Evolutionary conservation across 2,113 vertebrate species (phyloP).

Genomic region (Odocoileus virginianus): DNA sequence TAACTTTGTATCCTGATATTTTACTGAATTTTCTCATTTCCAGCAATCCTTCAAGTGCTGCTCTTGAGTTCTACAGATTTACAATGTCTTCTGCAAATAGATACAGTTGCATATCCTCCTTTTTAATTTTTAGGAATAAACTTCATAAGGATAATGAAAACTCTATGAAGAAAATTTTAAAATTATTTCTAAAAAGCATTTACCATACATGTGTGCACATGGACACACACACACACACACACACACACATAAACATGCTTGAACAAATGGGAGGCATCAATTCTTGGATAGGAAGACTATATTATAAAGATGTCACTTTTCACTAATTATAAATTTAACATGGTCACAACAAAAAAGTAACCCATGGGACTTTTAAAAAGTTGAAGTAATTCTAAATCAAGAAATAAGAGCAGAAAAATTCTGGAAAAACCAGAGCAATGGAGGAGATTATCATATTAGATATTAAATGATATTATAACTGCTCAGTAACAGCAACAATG

Average conservation of each 20-base stretch:
- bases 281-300: not conserved
- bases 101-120: not conserved
- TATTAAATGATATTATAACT: not conserved
- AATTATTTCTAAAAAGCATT: not conserved
- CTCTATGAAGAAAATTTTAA: not conserved
- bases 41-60: not conserved
- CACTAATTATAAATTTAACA: not conserved
- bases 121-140: not conserved
- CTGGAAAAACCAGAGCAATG: not conserved
- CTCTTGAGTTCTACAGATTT: not conserved
- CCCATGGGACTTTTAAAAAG: not conserved
- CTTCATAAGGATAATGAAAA: not conserved
- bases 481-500: not conserved
- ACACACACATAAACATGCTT: not conserved
- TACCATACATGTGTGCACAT: no score
- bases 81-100: not conserved
- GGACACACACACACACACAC: no score
- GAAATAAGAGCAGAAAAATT: not conserved
- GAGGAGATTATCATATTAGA: not conserved
- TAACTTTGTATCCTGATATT: not conserved
- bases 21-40: not conserved
- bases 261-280: not conserved
- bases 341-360: not conserved
- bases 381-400: not conserved
- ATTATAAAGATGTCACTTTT: not conserved